phyloP scores from a whole-genome alignment of 2,797 vertebrate species.

The Uromys caudimaculatus region DNA sequence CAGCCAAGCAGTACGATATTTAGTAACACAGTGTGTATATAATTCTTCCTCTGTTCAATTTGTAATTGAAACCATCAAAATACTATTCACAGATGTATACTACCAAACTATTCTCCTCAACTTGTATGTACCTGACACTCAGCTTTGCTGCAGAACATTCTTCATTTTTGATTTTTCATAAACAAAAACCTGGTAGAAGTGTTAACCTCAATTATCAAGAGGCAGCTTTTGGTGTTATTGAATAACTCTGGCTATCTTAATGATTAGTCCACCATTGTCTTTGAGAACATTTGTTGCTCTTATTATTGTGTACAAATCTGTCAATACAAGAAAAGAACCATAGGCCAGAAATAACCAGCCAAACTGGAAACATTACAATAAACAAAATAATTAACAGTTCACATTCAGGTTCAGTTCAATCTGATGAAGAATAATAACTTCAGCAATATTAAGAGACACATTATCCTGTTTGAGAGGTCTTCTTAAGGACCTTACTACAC shows the following conservation, averaged over 20 bases:
- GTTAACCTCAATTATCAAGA: conserved; percentile 53
- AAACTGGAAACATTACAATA: conserved; percentile 76
- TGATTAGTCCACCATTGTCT: conserved; percentile 7
- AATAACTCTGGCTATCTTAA: conserved; percentile 78
- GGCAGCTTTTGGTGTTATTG: conserved; percentile 42
- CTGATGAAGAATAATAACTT: conserved; percentile 75
- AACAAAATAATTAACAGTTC: conserved; percentile 82
- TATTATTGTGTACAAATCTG: conserved; percentile 52
- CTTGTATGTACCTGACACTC: not conserved
- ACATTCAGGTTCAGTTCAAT: conserved; percentile 77
- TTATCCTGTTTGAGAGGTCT: conserved; percentile 80
- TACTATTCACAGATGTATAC: conserved; percentile 79
- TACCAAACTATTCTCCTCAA: conserved; percentile 43
- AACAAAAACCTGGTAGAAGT: conserved; percentile 37
- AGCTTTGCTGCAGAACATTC: conserved; percentile 28
- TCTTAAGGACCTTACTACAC: conserved; percentile 78
- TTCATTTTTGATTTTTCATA: conserved; percentile 56
- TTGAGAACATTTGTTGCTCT: not conserved
- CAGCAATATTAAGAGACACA: conserved; percentile 75
- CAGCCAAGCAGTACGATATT: not conserved
- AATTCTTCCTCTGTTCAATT: conserved; percentile 34
- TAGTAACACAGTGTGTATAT: not conserved
- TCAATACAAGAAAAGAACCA: conserved; percentile 75
- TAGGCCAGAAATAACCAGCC: conserved; percentile 65
- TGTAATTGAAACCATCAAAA: conserved; percentile 68